Evolutionary conservation across 2,797 vertebrate species (phyloP).

Genomic region (Dryobates pubescens): DNA sequence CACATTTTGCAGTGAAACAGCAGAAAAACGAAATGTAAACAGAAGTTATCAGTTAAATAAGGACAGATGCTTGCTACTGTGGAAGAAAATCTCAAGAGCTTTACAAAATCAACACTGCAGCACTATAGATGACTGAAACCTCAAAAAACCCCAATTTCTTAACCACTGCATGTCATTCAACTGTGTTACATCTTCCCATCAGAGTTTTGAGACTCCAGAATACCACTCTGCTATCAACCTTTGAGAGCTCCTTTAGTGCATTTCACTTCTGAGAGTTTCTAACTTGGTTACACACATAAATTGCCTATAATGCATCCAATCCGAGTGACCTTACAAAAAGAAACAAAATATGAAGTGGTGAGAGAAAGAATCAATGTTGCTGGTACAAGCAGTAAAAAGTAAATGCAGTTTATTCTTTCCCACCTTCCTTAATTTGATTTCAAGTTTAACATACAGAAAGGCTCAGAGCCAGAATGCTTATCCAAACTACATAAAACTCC

Average conservation of each 20-base stretch:
- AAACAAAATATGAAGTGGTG: constrained; percentile 32
- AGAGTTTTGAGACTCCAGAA: not conserved
- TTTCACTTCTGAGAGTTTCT: not conserved
- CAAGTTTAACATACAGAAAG: constrained; percentile 34
- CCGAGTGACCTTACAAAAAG: not conserved
- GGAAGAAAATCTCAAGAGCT: not conserved
- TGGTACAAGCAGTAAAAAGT: constrained; percentile 9
- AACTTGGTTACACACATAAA: not conserved
- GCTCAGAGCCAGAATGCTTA: constrained; percentile 41
- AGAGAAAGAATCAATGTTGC: constrained; percentile 28
- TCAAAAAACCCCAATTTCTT: not conserved
- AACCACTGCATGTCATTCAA: not conserved
- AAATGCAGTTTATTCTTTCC: constrained; percentile 2
- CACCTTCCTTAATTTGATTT: not conserved
- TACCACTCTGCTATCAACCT: not conserved
- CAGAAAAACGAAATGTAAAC: not conserved
- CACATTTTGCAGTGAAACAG: not conserved
- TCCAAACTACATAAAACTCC: constrained; percentile 50
- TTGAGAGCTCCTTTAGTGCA: not conserved
- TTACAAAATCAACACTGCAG: not conserved
- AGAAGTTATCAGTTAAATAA: constrained; percentile 19
- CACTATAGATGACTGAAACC: not conserved
- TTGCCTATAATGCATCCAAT: not conserved
- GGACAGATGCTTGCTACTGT: not conserved
- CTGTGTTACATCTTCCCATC: not conserved